Conservation (phyloP, 2,797 vertebrate genomes). For the Orientallactaga sibirica region DNA sequence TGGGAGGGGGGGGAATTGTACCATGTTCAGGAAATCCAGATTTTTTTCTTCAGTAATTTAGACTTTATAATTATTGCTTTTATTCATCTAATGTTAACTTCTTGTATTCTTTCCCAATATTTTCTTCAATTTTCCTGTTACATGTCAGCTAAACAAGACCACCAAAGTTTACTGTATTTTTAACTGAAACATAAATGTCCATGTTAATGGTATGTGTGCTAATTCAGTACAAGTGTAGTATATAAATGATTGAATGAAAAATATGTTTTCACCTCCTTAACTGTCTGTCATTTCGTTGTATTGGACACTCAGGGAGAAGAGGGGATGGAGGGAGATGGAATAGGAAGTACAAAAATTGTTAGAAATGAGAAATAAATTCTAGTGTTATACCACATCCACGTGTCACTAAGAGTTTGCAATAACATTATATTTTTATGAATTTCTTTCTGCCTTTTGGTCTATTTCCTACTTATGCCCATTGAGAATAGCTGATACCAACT, state of each 20-base stretch:
- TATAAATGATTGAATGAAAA: not conserved
- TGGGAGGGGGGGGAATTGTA: not conserved
- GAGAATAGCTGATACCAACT: not conserved
- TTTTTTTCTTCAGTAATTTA: slow-evolving; percentile 18
- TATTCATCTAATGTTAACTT: slow-evolving; percentile 13
- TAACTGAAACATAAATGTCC: not conserved
- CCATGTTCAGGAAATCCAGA: not conserved
- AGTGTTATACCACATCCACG: too few relatives aligned
- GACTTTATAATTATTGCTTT: slow-evolving; percentile 8
- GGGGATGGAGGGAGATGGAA: not conserved
- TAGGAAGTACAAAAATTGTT: not conserved
- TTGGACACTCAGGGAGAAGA: not conserved
- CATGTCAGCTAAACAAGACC: not conserved
- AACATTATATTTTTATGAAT: not conserved
- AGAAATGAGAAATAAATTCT: not conserved
- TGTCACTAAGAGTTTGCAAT: not conserved
- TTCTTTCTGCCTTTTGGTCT: slow-evolving; percentile 2
- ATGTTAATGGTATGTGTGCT: not conserved
- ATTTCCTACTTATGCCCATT: not conserved
- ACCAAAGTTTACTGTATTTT: not conserved
- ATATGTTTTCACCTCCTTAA: not conserved
- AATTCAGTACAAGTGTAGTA: not conserved
- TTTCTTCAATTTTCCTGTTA: not conserved
- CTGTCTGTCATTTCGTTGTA: too few relatives aligned
- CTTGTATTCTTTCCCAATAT: not conserved